Evolutionary conservation across 2,113 vertebrate species (phyloP).

Genomic region (Vombatus ursinus): DNA sequence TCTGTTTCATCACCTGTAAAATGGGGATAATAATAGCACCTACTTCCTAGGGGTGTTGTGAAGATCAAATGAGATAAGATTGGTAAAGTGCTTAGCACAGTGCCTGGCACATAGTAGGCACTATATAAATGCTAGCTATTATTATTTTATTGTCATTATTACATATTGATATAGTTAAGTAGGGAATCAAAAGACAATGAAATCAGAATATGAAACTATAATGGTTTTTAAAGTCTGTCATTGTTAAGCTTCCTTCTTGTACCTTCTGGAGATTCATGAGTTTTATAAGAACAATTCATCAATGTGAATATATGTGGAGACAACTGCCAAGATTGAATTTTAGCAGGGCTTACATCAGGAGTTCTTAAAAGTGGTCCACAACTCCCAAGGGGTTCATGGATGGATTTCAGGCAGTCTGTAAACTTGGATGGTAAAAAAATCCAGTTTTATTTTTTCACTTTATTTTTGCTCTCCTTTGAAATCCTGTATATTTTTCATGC

Average conservation of each 20-base stretch:
- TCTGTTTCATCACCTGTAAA: background rate
- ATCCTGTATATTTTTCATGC: background rate
- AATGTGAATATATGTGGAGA: background rate
- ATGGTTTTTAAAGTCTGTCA: background rate
- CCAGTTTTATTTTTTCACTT: background rate
- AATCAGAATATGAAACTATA: background rate
- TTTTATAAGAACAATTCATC: background rate
- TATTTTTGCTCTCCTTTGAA: background rate
- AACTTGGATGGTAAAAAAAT: background rate
- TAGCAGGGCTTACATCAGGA: background rate
- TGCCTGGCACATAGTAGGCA: background rate
- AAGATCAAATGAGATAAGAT: background rate
- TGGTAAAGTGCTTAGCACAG: background rate
- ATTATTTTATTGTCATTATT: background rate
- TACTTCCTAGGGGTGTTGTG: background rate
- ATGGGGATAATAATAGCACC: background rate
- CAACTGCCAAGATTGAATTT: background rate
- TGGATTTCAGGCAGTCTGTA: background rate
- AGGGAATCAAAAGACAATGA: background rate
- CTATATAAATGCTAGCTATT: background rate
- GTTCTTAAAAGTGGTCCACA: background rate
- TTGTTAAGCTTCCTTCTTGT: background rate
- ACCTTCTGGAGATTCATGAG: background rate
- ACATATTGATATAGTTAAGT: background rate
- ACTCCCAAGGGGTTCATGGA: background rate